Base-by-base conservation (phyloP, 1,140 invertebrate species). In the Bombus fervidus region DNA sequence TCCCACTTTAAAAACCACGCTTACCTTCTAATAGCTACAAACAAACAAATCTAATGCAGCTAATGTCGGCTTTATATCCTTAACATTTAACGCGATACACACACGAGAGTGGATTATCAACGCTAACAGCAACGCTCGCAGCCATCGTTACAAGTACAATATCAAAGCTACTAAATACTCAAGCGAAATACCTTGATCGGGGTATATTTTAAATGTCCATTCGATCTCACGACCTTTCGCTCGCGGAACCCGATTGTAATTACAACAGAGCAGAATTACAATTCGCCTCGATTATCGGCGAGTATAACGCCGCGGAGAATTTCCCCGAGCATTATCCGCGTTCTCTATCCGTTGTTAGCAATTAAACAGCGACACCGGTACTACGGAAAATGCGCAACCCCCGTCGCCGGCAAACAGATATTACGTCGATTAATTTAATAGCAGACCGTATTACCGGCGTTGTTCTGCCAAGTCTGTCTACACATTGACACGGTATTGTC, bases 391-490 rank as follows among this genome's bases (percentile, higher is more conserved):
- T 43, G 81, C 59, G 59, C 47, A 10, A 69, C 53, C 37, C 41
- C 39, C n/a, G 34, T 12, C 53, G 18, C 34, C 37, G 39, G 39
- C 73, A 80, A 85, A 72, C 83, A 85, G 76, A 62, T 68, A 85
- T 85, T 85, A 85, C 77, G 83, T 73, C 77, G 68, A 85, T 85
- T 85, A 85, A 85, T 85, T 85, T 80, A 85, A 85, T 85, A 72
- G 68, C 53, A 28, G 18, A 10, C 43, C 66, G 53, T 53, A 66
- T 71, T 59, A 15, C 62, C 25, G 25, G 39, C 68, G 57, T 73
- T 68, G 68, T n/a, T 62, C 28, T 66, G 59, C 71, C n/a, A 43
- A 75, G 71, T 74, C 69, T 81, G 47, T 81, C 78, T 85, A 66
- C 57, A 5, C 18, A 28, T 28, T 57, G 59, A 68, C 77, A 5